Evolutionary conservation across 1,140 invertebrate genomes (phyloP), one percentile per base, ranked within the genome.

Genomic region (Halictus rubicundus): DNA sequence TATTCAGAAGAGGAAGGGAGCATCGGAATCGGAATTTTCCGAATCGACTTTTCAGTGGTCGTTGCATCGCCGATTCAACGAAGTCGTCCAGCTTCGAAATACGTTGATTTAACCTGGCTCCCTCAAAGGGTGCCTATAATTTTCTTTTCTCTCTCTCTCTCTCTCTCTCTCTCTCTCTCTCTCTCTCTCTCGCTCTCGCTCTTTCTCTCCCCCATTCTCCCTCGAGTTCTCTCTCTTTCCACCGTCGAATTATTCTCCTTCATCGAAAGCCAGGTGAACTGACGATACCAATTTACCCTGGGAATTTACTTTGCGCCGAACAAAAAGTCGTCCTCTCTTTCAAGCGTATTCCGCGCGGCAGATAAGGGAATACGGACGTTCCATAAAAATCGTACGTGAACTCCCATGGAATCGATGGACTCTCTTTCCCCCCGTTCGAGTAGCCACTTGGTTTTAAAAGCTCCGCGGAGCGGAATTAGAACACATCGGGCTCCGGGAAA

Each of bases 371-470:
- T 74, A 79, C 78, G 78, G 52, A 60, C 78, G 71, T 68, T 74
- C 71, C 78, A 74, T 79, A 74, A 79, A 79, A 79, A 79, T 79
- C 78, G 78, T 74, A 79, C 78, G 78, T 74, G 78, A 79, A 79
- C 61, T 79, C 71, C 78, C 78, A 60, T 68, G 39, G 63, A 79
- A 79, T 74, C 78, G 78, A 79, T 79, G 63, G 76, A 54, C 60
- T 57, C 60, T 46, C 42, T 46, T 14, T 46, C 71, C 68, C 54
- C 49, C 27, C 27, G 21, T 64, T 66, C 78, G 71, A 79, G 78
- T 79, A 63, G 78, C 39, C 32, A 74, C 64, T 76, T 80, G 72
- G 78, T 63, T 75, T 80, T 80, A 80, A 80, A 76, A 80, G 78
- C 72, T 69, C 72, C 64, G 37, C 57, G 65, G 78, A 46, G 72